Conservation (phyloP, 2,888 invertebrate genomes). For the Anticlea derivata region DNA sequence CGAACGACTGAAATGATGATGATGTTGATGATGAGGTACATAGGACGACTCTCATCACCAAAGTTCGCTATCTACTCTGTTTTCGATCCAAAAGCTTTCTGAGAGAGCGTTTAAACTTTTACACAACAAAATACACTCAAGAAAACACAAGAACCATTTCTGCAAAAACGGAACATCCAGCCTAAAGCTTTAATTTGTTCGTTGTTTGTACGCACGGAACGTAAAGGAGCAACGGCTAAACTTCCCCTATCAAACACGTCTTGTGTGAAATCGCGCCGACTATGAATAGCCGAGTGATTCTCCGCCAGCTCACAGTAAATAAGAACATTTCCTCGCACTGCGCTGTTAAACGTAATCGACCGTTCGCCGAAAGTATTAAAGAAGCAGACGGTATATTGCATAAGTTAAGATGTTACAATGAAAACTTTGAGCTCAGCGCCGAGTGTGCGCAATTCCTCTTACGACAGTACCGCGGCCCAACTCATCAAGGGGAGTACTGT, state of each 20-base stretch:
- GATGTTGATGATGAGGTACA: no score
- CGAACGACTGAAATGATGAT: no score
- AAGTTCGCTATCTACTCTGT: background rate
- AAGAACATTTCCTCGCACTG: constrained; percentile 79
- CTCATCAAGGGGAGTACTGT: constrained; percentile 60
- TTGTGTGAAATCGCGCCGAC: constrained; percentile 67
- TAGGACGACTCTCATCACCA: no score
- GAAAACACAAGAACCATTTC: constrained; percentile 15
- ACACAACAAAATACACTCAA: constrained; percentile 10
- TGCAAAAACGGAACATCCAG: constrained; percentile 15
- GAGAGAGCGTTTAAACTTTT: constrained; percentile 12
- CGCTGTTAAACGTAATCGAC: constrained; percentile 82
- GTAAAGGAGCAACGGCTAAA: constrained; percentile 50
- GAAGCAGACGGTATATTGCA: constrained; percentile 81
- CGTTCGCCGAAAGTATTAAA: constrained; percentile 80
- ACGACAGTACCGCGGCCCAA: constrained; percentile 47
- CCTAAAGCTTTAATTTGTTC: constrained; percentile 27
- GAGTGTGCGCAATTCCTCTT: constrained; percentile 75
- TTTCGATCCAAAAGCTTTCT: background rate
- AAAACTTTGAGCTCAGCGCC: constrained; percentile 75
- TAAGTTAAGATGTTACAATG: constrained; percentile 82
- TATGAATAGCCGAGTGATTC: constrained; percentile 67
- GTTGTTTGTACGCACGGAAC: constrained; percentile 27
- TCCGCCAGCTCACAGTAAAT: constrained; percentile 77
- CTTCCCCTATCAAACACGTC: constrained; percentile 63